Evolutionary conservation across 2,797 vertebrate species (phyloP).

Genomic region (Etheostoma perlongum): DNA sequence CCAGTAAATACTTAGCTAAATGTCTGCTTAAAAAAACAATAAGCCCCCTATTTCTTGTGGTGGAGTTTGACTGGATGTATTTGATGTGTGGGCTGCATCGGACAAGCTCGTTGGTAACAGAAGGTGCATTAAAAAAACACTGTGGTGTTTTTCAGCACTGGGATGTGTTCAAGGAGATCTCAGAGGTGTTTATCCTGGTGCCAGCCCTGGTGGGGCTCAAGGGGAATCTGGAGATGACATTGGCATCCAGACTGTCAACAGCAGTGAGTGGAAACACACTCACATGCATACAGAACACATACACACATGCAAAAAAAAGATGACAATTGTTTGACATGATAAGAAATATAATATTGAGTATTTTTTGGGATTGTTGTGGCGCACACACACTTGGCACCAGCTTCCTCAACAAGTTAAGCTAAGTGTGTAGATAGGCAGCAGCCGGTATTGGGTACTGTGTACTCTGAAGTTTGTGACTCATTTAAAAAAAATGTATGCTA

Average conservation of each 20-base stretch:
- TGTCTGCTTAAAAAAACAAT: background rate
- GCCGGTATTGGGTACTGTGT: too few species aligned
- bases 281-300: background rate
- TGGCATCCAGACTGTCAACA: conserved; percentile 94
- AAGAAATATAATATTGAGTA: background rate
- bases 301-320: background rate
- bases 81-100: background rate
- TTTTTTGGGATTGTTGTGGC: background rate
- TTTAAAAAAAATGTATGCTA: background rate
- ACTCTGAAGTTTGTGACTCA: background rate
- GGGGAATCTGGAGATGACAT: conserved; percentile 96
- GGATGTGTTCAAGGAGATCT: conserved; percentile 90
- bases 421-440: too few species aligned
- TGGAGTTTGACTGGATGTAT: background rate
- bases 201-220: conserved; percentile 94
- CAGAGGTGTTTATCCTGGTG: conserved; percentile 92
- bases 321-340: background rate
- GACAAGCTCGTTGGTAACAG: background rate
- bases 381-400: too few species aligned
- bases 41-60: too few species aligned
- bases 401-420: background rate
- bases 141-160: conserved; percentile 87
- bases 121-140: background rate
- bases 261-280: conserved; percentile 86
- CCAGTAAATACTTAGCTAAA: background rate